These are phyloP conservation scores for Phyllostomus hastatus DNA, from an alignment of 2,113 vertebrate genomes.

Conservation along the genomic window DNA sequence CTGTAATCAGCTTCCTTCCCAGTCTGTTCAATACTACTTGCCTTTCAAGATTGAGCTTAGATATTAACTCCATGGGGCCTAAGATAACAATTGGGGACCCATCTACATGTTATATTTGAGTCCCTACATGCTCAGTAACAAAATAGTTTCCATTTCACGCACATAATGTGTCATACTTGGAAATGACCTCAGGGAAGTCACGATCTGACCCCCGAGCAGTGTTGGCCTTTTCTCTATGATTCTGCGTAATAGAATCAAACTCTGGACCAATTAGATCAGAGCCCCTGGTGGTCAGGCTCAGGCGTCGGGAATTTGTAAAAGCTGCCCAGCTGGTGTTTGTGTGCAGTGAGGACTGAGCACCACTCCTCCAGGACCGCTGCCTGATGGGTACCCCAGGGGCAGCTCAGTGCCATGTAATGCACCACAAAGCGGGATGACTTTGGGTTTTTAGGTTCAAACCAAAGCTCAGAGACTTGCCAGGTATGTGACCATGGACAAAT, in stretches of 20 bases:
- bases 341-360: neutral
- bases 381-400: neutral
- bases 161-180: neutral
- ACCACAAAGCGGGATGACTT: neutral
- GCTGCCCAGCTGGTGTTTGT: neutral
- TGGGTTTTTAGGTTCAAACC: neutral
- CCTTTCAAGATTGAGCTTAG: neutral
- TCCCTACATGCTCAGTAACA: neutral
- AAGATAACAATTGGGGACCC: neutral
- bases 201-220: neutral
- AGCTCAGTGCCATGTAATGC: accelerated
- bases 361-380: neutral
- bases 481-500: neutral
- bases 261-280: neutral
- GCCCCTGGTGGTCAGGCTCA: neutral
- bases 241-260: neutral
- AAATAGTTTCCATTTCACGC: neutral
- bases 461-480: neutral
- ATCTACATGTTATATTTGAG: neutral
- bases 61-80: neutral
- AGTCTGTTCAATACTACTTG: neutral
- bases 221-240: neutral
- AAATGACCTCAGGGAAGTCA: neutral
- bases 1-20: neutral
- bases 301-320: neutral